These are phyloP conservation scores for Drosophila ochracea DNA, from an alignment of 2,888 invertebrate genomes.

Conservation along the genomic window DNA sequence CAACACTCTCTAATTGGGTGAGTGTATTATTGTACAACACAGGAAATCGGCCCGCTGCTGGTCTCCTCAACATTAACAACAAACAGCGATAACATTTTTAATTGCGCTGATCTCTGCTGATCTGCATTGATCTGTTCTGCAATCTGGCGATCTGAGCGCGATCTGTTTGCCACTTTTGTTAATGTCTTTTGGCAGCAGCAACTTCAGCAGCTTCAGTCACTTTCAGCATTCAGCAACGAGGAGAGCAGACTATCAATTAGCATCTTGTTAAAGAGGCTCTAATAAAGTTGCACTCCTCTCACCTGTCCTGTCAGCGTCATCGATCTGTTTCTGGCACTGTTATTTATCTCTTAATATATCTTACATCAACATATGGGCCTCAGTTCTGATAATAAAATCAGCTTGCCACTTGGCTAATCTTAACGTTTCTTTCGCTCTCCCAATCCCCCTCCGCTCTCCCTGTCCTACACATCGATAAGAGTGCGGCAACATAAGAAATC, in stretches of 20 bases:
- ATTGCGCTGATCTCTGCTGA: slow-evolving; percentile 71
- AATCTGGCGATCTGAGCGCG: slow-evolving; percentile 32
- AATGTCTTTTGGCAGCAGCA: slow-evolving; percentile 76
- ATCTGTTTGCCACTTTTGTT: slow-evolving; percentile 69
- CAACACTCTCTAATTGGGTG: slow-evolving; percentile 6
- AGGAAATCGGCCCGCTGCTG: slow-evolving; percentile 63
- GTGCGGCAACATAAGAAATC: slow-evolving; percentile 75
- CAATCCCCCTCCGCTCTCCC: neutral
- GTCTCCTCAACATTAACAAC: slow-evolving; percentile 70
- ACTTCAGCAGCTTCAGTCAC: slow-evolving; percentile 9
- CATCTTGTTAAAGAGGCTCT: slow-evolving; percentile 76
- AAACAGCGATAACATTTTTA: slow-evolving; percentile 80
- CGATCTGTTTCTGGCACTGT: slow-evolving; percentile 66
- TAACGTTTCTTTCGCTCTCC: slow-evolving; percentile 26
- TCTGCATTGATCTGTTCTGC: slow-evolving; percentile 50
- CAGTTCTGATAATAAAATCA: slow-evolving; percentile 67
- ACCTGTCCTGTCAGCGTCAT: slow-evolving; percentile 37
- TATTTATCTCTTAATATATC: slow-evolving; percentile 75
- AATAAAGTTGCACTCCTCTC: slow-evolving; percentile 69
- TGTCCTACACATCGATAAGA: slow-evolving; percentile 32
- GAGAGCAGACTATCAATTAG: slow-evolving; percentile 63
- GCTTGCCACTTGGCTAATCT: slow-evolving; percentile 78
- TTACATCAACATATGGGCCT: slow-evolving; percentile 73
- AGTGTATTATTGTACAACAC: slow-evolving; percentile 52
- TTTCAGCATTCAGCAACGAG: slow-evolving; percentile 1